Percentiles rank a stretch among this genome's conserved stretches.
phyloP scores from a whole-genome alignment of 2,888 invertebrate species.

The Mythimna vitellina region DNA sequence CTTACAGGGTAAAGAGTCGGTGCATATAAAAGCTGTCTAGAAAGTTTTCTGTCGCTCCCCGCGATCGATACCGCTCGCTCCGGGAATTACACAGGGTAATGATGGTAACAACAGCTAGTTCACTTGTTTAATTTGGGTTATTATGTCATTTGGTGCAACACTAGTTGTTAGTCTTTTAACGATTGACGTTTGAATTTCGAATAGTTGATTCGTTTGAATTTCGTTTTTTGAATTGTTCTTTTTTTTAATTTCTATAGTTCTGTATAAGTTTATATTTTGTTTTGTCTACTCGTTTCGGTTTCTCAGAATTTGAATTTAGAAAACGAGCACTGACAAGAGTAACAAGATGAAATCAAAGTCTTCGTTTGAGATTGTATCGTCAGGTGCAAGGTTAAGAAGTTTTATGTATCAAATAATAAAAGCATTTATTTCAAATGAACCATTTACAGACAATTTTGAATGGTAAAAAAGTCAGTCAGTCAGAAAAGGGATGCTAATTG shows the following conservation, averaged over 20 bases:
- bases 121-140: conserved; percentile 86
- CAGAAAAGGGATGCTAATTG: no score
- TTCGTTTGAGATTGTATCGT: background rate
- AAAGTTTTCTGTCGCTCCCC: conserved; percentile 90
- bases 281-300: background rate
- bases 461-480: no score
- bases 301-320: background rate
- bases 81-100: conserved; percentile 84
- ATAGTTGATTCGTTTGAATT: conserved; percentile 31
- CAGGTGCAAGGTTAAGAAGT: no score
- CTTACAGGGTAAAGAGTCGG: conserved; percentile 86
- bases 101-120: conserved; percentile 84
- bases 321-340: background rate
- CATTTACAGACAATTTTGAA: no score
- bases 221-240: conserved; percentile 9
- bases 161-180: conserved; percentile 63
- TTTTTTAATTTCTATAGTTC: background rate
- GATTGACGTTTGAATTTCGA: conserved; percentile 46
- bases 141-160: conserved; percentile 82
- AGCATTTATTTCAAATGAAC: no score
- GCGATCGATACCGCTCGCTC: conserved; percentile 86
- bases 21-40: conserved; percentile 91
- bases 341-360: background rate
- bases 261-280: background rate
- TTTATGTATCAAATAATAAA: no score